phyloP scores from a whole-genome alignment of 2,888 invertebrate species.

The Trichopria drosophilae region DNA sequence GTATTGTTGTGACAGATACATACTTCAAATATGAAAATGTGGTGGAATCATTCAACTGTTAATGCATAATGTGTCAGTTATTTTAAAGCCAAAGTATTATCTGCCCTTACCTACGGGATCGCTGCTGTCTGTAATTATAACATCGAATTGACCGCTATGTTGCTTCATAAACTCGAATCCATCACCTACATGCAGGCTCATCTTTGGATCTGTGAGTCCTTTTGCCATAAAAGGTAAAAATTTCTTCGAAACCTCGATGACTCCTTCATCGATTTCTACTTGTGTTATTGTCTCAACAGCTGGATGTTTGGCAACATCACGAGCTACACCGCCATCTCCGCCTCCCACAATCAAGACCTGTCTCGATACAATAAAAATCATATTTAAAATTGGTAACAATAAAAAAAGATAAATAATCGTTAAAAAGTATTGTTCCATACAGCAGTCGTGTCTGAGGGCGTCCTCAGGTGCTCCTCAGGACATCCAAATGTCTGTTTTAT shows the following conservation, averaged over 20 bases:
- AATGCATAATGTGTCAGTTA: not conserved
- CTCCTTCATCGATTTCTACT: conserved; percentile 94
- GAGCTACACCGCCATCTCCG: conserved; percentile 96
- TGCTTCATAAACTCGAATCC: conserved; percentile 93
- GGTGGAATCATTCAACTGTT: too few relatives aligned
- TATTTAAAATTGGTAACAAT: not conserved
- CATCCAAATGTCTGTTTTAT: too few relatives aligned
- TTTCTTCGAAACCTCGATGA: conserved; percentile 86
- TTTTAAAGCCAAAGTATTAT: not conserved
- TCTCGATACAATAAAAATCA: conserved; percentile 12
- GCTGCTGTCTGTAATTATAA: conserved; percentile 97
- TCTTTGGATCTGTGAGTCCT: conserved; percentile 81
- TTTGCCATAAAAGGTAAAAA: conserved; percentile 89
- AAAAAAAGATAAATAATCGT: too few relatives aligned
- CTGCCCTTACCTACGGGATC: conserved; percentile 81
- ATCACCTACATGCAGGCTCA: conserved; percentile 84
- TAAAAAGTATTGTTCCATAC: too few relatives aligned
- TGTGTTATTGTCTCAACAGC: conserved; percentile 80
- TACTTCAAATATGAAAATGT: too few relatives aligned
- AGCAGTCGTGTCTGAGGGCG: too few relatives aligned
- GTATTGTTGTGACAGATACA: too few relatives aligned
- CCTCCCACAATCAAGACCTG: conserved; percentile 92
- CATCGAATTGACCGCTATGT: conserved; percentile 85
- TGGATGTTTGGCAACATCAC: conserved; percentile 94
- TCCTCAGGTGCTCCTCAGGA: too few relatives aligned